phyloP scores from a whole-genome alignment of 2,113 vertebrate genomes.

The Litocranius walleri region DNA sequence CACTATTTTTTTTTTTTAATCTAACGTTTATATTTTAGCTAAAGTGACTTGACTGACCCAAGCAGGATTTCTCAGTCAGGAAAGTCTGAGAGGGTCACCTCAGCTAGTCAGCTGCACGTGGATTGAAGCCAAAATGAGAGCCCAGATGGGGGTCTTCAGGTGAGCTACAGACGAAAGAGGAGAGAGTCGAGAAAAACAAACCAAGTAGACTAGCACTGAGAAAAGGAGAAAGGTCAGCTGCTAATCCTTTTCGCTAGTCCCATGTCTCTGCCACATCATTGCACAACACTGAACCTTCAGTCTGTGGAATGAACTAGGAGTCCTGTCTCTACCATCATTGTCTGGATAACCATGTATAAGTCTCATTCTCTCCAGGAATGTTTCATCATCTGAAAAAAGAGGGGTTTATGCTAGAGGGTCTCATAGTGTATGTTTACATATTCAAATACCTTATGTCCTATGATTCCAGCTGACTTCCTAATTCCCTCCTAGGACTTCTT shows the following conservation, averaged over 20 bases:
- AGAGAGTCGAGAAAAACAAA: not conserved
- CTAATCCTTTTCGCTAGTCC: not conserved
- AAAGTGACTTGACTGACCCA: not conserved
- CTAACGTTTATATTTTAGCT: not conserved
- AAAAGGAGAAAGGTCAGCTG: not conserved
- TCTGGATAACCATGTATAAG: not conserved
- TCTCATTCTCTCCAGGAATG: not conserved
- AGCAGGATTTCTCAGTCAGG: not conserved
- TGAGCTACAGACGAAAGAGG: not conserved
- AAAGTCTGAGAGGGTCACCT: not conserved
- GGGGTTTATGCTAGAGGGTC: not conserved
- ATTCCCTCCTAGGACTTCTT: not conserved
- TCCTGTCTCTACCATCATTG: not conserved
- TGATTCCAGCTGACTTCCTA: not conserved
- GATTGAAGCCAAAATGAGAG: not conserved
- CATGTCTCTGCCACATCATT: not conserved
- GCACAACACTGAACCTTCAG: not conserved
- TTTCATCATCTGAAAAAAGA: not conserved
- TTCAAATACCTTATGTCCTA: not conserved
- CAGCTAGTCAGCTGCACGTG: not conserved
- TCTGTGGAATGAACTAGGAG: not conserved
- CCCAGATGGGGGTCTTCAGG: not conserved
- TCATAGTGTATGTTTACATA: not conserved
- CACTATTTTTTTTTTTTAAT: not conserved
- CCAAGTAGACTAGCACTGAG: not conserved